Conservation (phyloP, 1,140 invertebrate genomes). For the Penaeus vannamei region DNA sequence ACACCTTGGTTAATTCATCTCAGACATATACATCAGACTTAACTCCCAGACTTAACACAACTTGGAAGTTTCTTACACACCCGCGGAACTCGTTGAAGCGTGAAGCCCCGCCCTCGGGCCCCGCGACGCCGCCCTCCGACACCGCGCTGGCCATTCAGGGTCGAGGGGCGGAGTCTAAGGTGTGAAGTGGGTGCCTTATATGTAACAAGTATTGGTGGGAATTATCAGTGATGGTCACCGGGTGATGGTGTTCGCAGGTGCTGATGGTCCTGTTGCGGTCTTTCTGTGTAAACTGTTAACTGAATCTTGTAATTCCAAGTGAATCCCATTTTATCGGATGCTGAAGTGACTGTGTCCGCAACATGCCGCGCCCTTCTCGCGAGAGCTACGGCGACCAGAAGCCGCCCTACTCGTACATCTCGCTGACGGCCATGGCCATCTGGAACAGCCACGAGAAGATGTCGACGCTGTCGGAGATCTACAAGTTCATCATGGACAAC, state of each 20-base stretch:
- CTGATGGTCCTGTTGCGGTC: not conserved
- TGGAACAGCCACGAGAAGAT: slow-evolving; percentile 95
- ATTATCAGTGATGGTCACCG: slow-evolving; percentile 38
- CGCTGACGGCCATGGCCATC: slow-evolving; percentile 97
- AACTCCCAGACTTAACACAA: not conserved
- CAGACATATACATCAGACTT: slow-evolving; percentile 29
- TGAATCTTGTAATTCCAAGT: slow-evolving; percentile 13
- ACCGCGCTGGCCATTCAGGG: not conserved
- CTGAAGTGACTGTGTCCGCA: slow-evolving; percentile 16
- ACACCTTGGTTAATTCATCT: not conserved
- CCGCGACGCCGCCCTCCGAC: not conserved
- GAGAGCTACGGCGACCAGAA: slow-evolving; percentile 97
- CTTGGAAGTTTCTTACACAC: not conserved
- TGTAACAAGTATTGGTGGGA: slow-evolving; percentile 31
- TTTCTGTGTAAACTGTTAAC: not conserved
- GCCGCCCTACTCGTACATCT: slow-evolving; percentile 97
- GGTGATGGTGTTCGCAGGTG: slow-evolving; percentile 47
- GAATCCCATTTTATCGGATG: slow-evolving; percentile 19
- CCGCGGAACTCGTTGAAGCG: not conserved
- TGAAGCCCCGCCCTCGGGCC: slow-evolving; percentile 8
- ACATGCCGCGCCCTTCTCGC: slow-evolving; percentile 90
- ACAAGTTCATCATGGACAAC: slow-evolving; percentile 91
- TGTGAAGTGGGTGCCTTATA: slow-evolving; percentile 49
- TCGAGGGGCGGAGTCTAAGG: slow-evolving; percentile 2
- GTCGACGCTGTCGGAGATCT: slow-evolving; percentile 94